A percentile compares a stretch with the other conserved stretches of the same genome.
Conservation (phyloP, 2,113 vertebrate genomes). For the Halcyon senegalensis region DNA sequence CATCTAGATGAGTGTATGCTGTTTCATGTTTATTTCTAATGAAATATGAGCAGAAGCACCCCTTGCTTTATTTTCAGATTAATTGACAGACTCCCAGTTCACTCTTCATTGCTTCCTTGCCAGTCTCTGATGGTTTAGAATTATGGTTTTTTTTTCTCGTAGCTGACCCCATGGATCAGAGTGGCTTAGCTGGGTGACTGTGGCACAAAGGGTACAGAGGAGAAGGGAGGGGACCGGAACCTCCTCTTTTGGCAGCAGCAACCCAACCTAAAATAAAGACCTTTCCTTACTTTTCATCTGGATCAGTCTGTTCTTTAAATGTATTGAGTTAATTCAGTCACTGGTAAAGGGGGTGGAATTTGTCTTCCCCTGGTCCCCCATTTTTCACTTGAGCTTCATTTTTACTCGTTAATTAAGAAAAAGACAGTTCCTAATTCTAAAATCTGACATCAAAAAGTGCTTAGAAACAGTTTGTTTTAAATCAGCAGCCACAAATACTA, state of each 20-base stretch:
- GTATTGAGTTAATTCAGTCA: background rate
- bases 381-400: background rate
- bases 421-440: background rate
- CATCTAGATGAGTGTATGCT: background rate
- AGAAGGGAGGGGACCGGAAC: background rate
- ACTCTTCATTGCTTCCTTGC: background rate
- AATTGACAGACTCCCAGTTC: background rate
- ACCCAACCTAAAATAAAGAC: background rate
- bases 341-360: background rate
- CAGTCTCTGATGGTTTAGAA: background rate
- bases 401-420: background rate
- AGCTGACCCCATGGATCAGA: background rate
- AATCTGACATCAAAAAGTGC: background rate
- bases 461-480: background rate
- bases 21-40: background rate
- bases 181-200: background rate
- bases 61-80: background rate
- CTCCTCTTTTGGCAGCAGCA: background rate
- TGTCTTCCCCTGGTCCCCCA: accelerated
- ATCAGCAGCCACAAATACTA: background rate
- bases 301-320: background rate
- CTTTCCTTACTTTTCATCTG: background rate
- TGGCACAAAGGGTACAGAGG: accelerated
- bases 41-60: background rate
- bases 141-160: background rate